Evolutionary conservation across 2,797 vertebrate species (phyloP).

Genomic region (Gastrophryne carolinensis): DNA sequence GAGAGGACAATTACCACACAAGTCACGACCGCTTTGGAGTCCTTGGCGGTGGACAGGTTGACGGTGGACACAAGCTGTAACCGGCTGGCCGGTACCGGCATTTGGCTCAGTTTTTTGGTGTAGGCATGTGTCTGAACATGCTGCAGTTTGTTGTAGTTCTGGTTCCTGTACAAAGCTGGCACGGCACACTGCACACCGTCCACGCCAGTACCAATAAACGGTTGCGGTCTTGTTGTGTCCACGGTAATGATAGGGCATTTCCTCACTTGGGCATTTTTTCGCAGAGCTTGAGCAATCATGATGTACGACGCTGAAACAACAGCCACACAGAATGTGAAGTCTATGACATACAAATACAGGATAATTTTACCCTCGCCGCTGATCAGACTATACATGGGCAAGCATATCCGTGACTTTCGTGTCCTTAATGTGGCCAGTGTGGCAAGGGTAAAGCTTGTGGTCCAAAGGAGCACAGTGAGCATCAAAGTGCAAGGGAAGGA

Average conservation of each 20-base stretch:
- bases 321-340: constrained; percentile 89
- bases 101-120: constrained; percentile 64
- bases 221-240: constrained; percentile 74
- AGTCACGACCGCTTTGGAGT: constrained; percentile 88
- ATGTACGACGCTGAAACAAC: constrained; percentile 88
- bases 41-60: constrained; percentile 87
- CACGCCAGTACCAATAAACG: constrained; percentile 69
- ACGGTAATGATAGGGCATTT: constrained; percentile 77
- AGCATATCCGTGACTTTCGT: constrained; percentile 80
- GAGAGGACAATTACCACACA: constrained; percentile 90
- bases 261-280: constrained; percentile 83
- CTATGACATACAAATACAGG: constrained; percentile 85
- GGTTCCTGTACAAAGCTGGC: constrained; percentile 85
- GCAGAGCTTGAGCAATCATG: constrained; percentile 87
- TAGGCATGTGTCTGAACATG: constrained; percentile 75
- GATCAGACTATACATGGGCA: constrained; percentile 84
- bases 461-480: constrained; percentile 89
- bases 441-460: constrained; percentile 89
- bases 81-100: constrained; percentile 67
- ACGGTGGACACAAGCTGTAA: constrained; percentile 82
- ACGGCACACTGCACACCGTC: constrained; percentile 74
- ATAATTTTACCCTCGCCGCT: constrained; percentile 74
- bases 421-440: constrained; percentile 82
- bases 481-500: constrained; percentile 86
- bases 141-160: constrained; percentile 84